Evolutionary conservation across 1,140 invertebrate genomes (phyloP).

Genomic region (Lethocerus indicus): DNA sequence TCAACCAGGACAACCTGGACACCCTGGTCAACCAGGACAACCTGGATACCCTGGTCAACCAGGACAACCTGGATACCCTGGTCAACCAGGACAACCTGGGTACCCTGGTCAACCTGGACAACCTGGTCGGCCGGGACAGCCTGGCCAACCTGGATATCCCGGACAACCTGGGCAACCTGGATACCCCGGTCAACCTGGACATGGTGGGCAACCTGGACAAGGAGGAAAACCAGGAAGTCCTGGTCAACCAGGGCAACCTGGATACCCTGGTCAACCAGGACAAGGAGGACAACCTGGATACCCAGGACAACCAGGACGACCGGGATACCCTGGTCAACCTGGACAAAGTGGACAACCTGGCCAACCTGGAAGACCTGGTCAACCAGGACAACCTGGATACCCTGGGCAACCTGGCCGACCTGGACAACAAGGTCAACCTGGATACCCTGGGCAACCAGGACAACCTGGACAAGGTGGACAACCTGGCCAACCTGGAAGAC

Average conservation of each 20-base stretch:
- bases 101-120: slow-evolving; percentile 13
- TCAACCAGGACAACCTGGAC: slow-evolving; percentile 17
- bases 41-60: slow-evolving; percentile 15
- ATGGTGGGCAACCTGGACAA: slow-evolving; percentile 16
- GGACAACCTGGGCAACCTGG: slow-evolving; percentile 16
- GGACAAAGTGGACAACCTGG: slow-evolving; percentile 16
- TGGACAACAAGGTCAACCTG: slow-evolving; percentile 19
- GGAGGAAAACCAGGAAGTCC: slow-evolving; percentile 7
- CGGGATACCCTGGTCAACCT: slow-evolving; percentile 13
- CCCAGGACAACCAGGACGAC: slow-evolving; percentile 14
- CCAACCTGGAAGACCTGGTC: slow-evolving; percentile 13
- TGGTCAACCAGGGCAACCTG: slow-evolving; percentile 13
- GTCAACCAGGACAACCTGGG: slow-evolving; percentile 9
- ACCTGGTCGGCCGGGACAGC: too few relatives aligned
- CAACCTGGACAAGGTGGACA: slow-evolving; percentile 10
- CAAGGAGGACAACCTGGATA: slow-evolving; percentile 12
- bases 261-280: slow-evolving; percentile 15
- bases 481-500: slow-evolving; percentile 13
- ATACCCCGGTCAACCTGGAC: slow-evolving; percentile 14
- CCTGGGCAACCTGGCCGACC: slow-evolving; percentile 17
- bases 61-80: slow-evolving; percentile 3
- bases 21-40: slow-evolving; percentile 16
- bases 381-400: slow-evolving; percentile 13
- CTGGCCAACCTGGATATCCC: slow-evolving; percentile 11
- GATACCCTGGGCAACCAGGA: slow-evolving; percentile 18